Percentiles rank a stretch among this genome's conserved stretches.
Evolutionary conservation across 2,888 invertebrate genomes (phyloP).

Genomic region (Phaonia tiefii): DNA sequence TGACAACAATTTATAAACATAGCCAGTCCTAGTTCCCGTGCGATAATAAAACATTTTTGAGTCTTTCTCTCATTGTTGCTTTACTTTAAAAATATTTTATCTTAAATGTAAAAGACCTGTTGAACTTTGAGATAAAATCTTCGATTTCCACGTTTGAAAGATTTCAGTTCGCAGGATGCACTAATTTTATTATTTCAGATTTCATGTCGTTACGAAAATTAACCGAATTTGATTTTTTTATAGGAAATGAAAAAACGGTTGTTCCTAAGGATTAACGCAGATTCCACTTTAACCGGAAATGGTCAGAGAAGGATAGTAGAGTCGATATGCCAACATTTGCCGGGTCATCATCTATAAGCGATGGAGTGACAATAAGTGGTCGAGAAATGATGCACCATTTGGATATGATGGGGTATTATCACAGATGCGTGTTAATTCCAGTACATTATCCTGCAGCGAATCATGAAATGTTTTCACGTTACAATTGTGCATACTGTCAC

Average conservation of each 20-base stretch:
- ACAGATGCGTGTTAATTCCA: background rate
- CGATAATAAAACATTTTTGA: background rate
- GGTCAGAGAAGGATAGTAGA: conserved; percentile 26
- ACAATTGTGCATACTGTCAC: too few species aligned
- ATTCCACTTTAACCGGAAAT: conserved; percentile 12
- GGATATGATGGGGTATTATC: conserved; percentile 12
- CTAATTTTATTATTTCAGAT: background rate
- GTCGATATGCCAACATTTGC: conserved; percentile 4
- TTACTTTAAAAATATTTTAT: background rate
- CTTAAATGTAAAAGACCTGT: background rate
- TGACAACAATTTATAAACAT: background rate
- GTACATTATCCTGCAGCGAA: conserved; percentile 1
- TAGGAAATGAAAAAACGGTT: background rate
- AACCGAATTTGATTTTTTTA: too few species aligned
- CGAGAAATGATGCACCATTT: too few species aligned
- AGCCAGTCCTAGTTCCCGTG: background rate
- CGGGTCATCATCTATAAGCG: background rate
- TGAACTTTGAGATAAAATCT: background rate
- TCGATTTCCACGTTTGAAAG: background rate
- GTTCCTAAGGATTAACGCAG: background rate
- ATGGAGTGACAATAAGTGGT: conserved; percentile 15
- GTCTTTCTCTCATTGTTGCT: background rate
- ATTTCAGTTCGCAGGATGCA: background rate
- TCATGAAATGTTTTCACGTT: background rate
- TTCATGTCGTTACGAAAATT: background rate